Percentiles rank a stretch among this genome's conserved stretches.
Conservation (phyloP, 2,797 vertebrate species). For the Sylvia borin region DNA sequence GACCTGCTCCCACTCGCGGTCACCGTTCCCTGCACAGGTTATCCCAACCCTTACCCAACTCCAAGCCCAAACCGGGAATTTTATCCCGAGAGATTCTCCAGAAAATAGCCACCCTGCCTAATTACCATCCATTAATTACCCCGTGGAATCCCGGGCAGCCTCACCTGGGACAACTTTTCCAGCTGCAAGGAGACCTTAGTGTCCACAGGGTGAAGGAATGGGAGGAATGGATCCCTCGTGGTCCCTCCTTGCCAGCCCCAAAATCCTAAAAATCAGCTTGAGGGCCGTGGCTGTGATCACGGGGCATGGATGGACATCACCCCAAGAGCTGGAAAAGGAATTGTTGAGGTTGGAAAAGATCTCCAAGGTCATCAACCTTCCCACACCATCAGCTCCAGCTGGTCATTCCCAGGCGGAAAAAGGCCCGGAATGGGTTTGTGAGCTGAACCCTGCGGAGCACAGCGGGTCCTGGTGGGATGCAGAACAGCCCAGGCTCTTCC, state of each 20-base stretch:
- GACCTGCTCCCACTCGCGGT: fast-evolving
- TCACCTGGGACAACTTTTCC: neutral
- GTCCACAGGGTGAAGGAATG: fast-evolving
- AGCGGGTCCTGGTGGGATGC: neutral
- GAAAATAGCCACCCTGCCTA: neutral
- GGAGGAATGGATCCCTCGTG: fast-evolving
- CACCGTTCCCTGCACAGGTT: fast-evolving
- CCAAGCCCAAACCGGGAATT: fast-evolving
- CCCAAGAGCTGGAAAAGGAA: neutral
- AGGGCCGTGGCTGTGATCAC: fast-evolving
- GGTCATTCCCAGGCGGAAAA: neutral
- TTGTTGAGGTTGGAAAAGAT: fast-evolving
- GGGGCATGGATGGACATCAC: fast-evolving
- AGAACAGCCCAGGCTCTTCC: neutral
- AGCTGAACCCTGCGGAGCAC: too few relatives aligned
- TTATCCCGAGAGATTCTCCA: too few relatives aligned
- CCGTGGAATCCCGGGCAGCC: fast-evolving
- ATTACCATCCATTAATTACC: fast-evolving
- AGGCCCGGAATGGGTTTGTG: fast-evolving
- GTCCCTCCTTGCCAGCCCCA: neutral
- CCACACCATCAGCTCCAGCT: fast-evolving
- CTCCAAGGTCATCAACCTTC: fast-evolving
- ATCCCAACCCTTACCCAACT: fast-evolving
- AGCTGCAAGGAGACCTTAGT: neutral
- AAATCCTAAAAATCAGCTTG: neutral